Conservation (phyloP, 2,797 vertebrate genomes). For the Tiaroga cobitis region DNA sequence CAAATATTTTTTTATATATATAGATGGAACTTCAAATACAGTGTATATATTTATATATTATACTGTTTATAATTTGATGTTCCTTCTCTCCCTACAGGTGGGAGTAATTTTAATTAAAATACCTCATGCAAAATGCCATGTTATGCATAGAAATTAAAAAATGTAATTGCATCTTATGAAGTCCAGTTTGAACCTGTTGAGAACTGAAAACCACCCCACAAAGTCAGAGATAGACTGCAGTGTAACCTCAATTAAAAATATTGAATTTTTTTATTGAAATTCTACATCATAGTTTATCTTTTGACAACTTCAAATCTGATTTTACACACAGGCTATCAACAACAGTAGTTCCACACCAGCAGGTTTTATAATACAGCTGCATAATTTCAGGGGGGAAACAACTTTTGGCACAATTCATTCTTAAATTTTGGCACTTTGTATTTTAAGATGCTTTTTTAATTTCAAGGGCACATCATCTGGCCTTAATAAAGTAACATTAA, state of each 20-base stretch:
- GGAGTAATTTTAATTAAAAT: background rate
- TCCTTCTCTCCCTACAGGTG: background rate
- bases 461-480: slow-evolving; percentile 27
- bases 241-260: slow-evolving; percentile 45
- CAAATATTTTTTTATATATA: too few relatives aligned
- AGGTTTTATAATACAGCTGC: slow-evolving; percentile 49
- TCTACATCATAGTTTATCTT: slow-evolving; percentile 37
- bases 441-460: slow-evolving; percentile 44
- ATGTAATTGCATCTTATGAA: background rate
- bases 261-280: slow-evolving; percentile 38
- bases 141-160: background rate
- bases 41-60: too few relatives aligned
- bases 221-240: background rate
- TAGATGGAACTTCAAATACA: too few relatives aligned
- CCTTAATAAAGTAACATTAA: slow-evolving; percentile 15
- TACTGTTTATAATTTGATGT: background rate
- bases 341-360: slow-evolving; percentile 36
- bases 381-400: slow-evolving; percentile 23
- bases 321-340: slow-evolving; percentile 38
- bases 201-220: background rate
- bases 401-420: slow-evolving; percentile 48
- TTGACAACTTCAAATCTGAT: slow-evolving; percentile 47
- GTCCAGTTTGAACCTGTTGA: background rate
- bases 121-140: background rate
- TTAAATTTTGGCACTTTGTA: slow-evolving; percentile 57